Base-by-base conservation (phyloP, 1,140 invertebrate genomes). In the Macrosteles quadrilineatus region DNA sequence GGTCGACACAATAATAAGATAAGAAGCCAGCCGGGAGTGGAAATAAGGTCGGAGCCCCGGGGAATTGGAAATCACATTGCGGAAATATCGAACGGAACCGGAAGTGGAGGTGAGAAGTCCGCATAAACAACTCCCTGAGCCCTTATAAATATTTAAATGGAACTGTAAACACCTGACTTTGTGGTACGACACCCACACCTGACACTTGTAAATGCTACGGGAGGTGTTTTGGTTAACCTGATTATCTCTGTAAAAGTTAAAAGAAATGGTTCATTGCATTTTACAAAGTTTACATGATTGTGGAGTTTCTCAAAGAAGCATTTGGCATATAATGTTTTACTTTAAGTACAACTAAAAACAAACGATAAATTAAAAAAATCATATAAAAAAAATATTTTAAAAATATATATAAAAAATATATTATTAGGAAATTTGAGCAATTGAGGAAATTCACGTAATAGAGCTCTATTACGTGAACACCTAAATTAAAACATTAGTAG, bases 1-100 rank as follows among this genome's bases (percentile, higher is more conserved):
- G 3, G 59, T n/a, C 14, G 32, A 32, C 31, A 64, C 59, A 32
- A 64, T 64, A 64, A 64, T 64, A 64, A 64, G 59, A 64, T 64
- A 64, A 64, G 59, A 30, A 64, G 30, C 30, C 27, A 17, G 31
- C 27, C 29, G 31, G 31, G 59, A 32, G 29, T 32, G 27, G 59
- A 59, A 59, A 64, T 64, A n/a, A 32, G 59, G 31, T 64, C 29
- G 21, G 59, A 32, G 17, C 30, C 59, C 59, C 31, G 59, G 6
- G 59, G 59, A 23, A 64, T 30, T 32, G 59, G 55, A 59, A 59
- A 59, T 59, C 55, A 59, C 55, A 59, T 59, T 59, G 55, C 23
- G 55, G 55, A 3, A 59, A 59, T 27, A 19, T 25, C 27, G n/a
- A n/a, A n/a, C n/a, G n/a, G n/a, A n/a, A n/a, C n/a, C n/a, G 27